Percentiles rank a stretch among this genome's conserved stretches.
Conservation (phyloP, 2,113 vertebrate species). For the Haemorhous mexicanus region DNA sequence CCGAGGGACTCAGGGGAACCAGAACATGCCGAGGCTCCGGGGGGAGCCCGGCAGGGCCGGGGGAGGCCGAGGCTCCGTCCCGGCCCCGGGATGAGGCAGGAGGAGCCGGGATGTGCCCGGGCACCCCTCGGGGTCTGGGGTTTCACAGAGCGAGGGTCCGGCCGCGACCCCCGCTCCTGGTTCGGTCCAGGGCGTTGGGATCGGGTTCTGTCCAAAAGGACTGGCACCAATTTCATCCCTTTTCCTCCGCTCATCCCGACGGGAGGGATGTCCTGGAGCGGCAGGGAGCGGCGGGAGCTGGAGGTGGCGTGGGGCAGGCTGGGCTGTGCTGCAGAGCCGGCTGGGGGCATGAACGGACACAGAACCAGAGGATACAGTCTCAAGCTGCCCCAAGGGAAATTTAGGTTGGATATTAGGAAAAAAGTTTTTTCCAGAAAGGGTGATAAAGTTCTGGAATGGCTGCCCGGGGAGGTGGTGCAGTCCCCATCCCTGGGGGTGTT, state of each 20-base stretch:
- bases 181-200: fast-evolving
- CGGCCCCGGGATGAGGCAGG: neutral
- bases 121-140: fast-evolving
- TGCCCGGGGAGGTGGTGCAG: neutral
- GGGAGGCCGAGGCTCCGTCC: neutral
- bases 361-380: too few species aligned
- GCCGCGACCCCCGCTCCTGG: neutral
- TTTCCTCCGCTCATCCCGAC: neutral
- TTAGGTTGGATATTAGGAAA: neutral
- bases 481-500: neutral
- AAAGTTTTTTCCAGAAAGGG: neutral
- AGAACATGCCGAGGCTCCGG: neutral
- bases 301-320: neutral
- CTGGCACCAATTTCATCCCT: fast-evolving
- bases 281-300: fast-evolving
- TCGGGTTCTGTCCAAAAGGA: neutral
- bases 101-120: neutral
- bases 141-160: neutral
- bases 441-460: neutral
- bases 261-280: fast-evolving
- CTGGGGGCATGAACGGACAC: neutral
- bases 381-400: neutral
- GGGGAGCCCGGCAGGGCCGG: neutral
- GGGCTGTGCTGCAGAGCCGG: neutral
- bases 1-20: too few species aligned